These are phyloP conservation scores for Neodon shergylaensis DNA, from an alignment of 2,113 vertebrate species.

Conservation along the genomic window DNA sequence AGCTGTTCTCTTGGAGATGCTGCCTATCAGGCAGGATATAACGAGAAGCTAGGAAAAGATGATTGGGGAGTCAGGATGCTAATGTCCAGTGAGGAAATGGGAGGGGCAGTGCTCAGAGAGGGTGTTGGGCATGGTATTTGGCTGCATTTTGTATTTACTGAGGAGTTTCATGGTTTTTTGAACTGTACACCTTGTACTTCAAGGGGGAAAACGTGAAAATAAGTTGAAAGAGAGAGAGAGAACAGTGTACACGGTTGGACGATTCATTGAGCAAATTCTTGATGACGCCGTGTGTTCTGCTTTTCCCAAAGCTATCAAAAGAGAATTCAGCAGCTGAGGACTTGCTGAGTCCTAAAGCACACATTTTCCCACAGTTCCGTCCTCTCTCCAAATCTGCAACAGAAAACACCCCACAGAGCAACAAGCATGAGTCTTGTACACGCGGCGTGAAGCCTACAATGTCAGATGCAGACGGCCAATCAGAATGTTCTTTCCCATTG, in stretches of 20 bases:
- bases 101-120: accelerated
- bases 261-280: neutral
- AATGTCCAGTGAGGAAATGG: neutral
- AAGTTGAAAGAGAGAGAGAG: neutral
- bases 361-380: neutral
- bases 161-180: accelerated
- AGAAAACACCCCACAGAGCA: neutral
- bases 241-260: neutral
- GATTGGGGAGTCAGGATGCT: neutral
- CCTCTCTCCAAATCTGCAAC: neutral
- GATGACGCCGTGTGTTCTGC: neutral
- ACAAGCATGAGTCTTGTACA: accelerated
- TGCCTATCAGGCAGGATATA: neutral
- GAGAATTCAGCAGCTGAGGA: neutral
- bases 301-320: neutral
- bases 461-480: neutral
- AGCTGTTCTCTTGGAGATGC: neutral
- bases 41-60: neutral
- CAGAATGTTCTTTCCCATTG: neutral
- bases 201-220: neutral
- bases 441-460: neutral
- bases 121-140: neutral
- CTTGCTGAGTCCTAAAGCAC: neutral
- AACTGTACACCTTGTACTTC: neutral
- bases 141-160: neutral